A percentile compares a stretch with the other conserved stretches of the same genome.
Evolutionary conservation across 2,797 vertebrate species (phyloP).

Genomic region (Trachops cirrhosus): DNA sequence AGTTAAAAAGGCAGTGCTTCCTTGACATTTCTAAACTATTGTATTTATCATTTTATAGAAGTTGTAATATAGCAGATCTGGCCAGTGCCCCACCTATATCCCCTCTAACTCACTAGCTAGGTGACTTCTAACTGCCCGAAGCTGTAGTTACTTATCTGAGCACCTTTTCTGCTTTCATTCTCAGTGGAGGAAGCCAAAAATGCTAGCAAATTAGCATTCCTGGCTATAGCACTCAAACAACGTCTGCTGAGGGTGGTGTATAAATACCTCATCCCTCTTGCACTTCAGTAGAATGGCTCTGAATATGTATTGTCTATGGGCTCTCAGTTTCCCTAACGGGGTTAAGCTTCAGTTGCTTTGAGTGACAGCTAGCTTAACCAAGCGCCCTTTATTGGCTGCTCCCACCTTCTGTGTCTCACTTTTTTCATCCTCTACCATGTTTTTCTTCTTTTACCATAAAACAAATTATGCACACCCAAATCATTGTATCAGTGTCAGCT

Average conservation of each 20-base stretch:
- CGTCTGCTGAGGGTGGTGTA: background rate
- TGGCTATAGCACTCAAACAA: background rate
- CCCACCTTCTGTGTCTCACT: background rate
- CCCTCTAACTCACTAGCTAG: background rate
- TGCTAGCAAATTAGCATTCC: background rate
- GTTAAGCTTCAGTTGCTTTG: background rate
- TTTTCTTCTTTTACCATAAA: background rate
- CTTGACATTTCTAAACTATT: background rate
- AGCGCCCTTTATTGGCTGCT: background rate
- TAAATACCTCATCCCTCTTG: background rate
- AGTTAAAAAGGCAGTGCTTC: background rate
- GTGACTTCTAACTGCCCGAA: background rate
- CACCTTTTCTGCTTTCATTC: background rate
- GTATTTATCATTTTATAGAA: background rate
- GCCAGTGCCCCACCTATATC: background rate
- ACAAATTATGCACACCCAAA: background rate
- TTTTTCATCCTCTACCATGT: background rate
- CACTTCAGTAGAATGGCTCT: background rate
- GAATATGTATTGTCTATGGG: background rate
- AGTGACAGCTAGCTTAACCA: background rate
- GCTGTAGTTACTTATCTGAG: background rate
- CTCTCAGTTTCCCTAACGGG: background rate
- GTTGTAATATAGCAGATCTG: background rate
- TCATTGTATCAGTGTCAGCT: background rate
- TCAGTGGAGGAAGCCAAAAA: background rate